Conservation (phyloP, 2,797 vertebrate species). For the Xenops minutus region DNA sequence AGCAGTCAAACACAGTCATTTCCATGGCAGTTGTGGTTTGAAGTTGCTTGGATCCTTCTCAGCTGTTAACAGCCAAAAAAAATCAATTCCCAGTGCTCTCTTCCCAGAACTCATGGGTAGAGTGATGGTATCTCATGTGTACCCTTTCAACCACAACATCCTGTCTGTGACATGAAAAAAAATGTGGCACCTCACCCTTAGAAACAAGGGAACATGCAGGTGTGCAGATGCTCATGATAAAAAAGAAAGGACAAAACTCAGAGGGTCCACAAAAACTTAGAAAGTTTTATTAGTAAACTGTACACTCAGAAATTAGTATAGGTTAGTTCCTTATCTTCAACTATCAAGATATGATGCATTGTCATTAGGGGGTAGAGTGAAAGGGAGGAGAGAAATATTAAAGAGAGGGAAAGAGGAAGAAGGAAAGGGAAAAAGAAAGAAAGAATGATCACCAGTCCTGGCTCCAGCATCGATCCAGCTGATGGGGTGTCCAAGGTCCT, state of each 20-base stretch:
- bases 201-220: not conserved
- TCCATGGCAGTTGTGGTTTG: not conserved
- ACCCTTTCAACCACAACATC: not conserved
- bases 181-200: not conserved
- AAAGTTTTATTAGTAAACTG: not conserved
- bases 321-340: not conserved
- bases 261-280: not conserved
- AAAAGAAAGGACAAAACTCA: not conserved
- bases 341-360: not conserved
- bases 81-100: not conserved
- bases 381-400: not conserved
- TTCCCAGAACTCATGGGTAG: not conserved
- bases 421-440: not conserved
- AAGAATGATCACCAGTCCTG: not conserved
- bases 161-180: not conserved
- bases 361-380: not conserved
- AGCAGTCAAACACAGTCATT: not conserved
- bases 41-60: not conserved
- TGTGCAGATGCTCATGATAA: not conserved
- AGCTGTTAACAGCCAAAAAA: not conserved
- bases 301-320: not conserved
- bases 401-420: not conserved
- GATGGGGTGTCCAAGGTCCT: not conserved
- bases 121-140: not conserved
- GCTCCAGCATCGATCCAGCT: not conserved